Percentiles rank a stretch among this genome's conserved stretches.
Evolutionary conservation across 1,140 invertebrate species (phyloP).

Genomic region (Bombus haemorrhoidalis): DNA sequence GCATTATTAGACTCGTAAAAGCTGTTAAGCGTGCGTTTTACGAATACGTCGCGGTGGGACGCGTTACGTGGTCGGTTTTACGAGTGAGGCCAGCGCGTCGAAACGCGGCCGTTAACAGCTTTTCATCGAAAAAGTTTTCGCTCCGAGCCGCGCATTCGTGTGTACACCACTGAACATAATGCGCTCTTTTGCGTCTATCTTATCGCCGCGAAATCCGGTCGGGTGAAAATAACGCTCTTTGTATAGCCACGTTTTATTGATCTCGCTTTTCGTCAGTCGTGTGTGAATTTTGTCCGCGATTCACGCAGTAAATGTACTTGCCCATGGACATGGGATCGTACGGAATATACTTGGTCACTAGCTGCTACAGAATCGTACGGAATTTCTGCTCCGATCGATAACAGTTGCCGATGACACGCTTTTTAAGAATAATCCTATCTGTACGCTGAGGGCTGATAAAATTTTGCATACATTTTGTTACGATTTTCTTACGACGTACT

Average conservation of each 20-base stretch:
- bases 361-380: background rate
- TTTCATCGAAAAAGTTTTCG: constrained; percentile 24
- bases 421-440: no score
- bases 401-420: no score
- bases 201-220: constrained; percentile 50
- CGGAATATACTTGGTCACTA: background rate
- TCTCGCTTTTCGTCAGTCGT: constrained; percentile 27
- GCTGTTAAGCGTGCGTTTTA: constrained; percentile 56
- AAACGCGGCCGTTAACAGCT: constrained; percentile 31
- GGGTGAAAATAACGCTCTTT: constrained; percentile 43
- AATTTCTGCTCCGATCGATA: no score
- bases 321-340: background rate
- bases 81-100: constrained; percentile 31
- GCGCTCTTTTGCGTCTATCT: constrained; percentile 36
- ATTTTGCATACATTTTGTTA: no score
- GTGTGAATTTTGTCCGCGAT: constrained; percentile 28
- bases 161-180: constrained; percentile 19
- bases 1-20: constrained; percentile 67
- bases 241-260: background rate
- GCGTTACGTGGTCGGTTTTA: constrained; percentile 53
- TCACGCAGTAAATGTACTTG: background rate
- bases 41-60: constrained; percentile 54
- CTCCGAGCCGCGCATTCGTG: background rate
- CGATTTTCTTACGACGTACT: no score
- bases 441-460: background rate